Conservation (phyloP, 2,888 invertebrate species). For the Helobdella robusta region DNA sequence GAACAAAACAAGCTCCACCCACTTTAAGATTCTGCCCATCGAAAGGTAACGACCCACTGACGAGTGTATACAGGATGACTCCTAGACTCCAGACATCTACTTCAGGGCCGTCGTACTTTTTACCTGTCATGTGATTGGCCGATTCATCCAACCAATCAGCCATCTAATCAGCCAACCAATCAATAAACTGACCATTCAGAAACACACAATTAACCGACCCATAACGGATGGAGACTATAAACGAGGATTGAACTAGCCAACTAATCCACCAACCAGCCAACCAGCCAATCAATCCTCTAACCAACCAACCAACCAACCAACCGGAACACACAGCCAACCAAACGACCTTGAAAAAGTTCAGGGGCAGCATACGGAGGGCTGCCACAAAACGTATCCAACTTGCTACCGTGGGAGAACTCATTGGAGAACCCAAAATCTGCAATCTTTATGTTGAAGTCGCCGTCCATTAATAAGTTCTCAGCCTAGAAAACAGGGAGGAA, state of each 20-base stretch:
- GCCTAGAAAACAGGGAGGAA: conserved; percentile 58
- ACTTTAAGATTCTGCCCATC: conserved; percentile 90
- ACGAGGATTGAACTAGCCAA: too few relatives aligned
- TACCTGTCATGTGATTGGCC: too few relatives aligned
- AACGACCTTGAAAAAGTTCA: conserved; percentile 83
- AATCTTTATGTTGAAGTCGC: conserved; percentile 99
- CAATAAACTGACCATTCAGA: background rate
- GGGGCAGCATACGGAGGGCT: conserved; percentile 70
- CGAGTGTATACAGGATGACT: conserved; percentile 96
- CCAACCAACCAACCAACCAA: too few relatives aligned
- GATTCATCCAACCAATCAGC: too few relatives aligned
- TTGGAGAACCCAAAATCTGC: conserved; percentile 99
- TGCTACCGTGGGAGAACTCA: conserved; percentile 96
- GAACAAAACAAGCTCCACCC: background rate
- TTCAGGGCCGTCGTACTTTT: conserved; percentile 31
- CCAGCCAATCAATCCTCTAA: too few relatives aligned
- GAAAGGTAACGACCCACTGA: conserved; percentile 96
- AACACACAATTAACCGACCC: background rate
- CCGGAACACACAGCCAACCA: too few relatives aligned
- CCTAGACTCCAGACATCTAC: conserved; percentile 52
- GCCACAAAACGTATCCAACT: conserved; percentile 98
- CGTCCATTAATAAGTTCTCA: conserved; percentile 95
- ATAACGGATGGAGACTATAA: too few relatives aligned
- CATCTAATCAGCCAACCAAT: too few relatives aligned
- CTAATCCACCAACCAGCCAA: too few relatives aligned